Percentiles rank a stretch among this genome's conserved stretches.
These are phyloP conservation scores for Ceyx melanurus DNA, from an alignment of 2,113 vertebrate species.

Conservation along the genomic window DNA sequence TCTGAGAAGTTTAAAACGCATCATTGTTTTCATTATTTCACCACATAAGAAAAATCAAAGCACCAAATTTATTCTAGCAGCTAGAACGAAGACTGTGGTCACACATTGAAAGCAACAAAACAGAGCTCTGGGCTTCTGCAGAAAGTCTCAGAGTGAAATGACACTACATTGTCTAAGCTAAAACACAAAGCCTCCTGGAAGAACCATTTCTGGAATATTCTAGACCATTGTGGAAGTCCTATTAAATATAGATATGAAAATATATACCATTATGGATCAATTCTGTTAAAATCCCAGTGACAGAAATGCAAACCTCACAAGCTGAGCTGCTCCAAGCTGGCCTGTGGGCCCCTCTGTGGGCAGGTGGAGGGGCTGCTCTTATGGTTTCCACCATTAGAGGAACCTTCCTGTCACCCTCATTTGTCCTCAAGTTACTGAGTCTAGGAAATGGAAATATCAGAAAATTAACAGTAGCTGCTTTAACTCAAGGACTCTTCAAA, in stretches of 20 bases:
- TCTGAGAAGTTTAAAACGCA: not conserved
- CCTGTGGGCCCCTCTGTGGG: not conserved
- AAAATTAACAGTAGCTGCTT: not conserved
- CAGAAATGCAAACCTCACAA: not conserved
- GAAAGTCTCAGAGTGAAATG: not conserved
- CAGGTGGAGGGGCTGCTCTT: not conserved
- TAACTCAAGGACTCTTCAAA: not conserved
- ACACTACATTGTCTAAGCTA: not conserved
- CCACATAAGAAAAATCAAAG: not conserved
- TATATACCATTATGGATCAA: not conserved
- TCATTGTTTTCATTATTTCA: not conserved
- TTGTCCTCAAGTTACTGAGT: not conserved
- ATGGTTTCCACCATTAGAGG: not conserved
- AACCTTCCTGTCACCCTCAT: not conserved
- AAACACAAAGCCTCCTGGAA: accelerated
- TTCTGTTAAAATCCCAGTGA: not conserved
- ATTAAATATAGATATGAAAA: not conserved
- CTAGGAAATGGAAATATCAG: not conserved
- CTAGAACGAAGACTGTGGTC: not conserved
- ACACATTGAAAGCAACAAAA: not conserved
- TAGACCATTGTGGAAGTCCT: not conserved
- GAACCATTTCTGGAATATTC: not conserved
- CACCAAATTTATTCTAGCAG: not conserved
- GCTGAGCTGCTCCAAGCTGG: not conserved
- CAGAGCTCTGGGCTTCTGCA: not conserved